Evolutionary conservation across 92 coral and sea anemone genomes (phyloP), one percentile per base, ranked within the genome.

Genomic region (Zoanthus gigantus): DNA sequence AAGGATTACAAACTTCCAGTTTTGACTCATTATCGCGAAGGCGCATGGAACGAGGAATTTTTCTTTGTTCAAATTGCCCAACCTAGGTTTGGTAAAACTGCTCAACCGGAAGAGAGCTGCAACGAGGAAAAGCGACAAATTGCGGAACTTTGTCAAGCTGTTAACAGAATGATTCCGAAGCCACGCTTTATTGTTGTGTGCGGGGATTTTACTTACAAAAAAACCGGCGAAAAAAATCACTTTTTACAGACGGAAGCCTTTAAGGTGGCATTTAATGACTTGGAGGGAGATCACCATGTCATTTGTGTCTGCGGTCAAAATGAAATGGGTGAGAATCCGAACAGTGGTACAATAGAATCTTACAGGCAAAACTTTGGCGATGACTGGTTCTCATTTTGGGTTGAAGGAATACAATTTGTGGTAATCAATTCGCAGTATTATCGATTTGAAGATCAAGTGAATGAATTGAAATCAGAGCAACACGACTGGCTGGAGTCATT

Each of bases 301-400:
- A 92, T 95, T 15, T 95, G 98, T 58, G 93, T 95, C 73, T 93
- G 98, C 78, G 98, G 98, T 23, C 79, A 23, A 9, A 85, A 89
- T 13, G 98, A 95, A 54, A 85, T 94, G 72, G 98, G 93, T 6
- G 77, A 73, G 8, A 92, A 90, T 34, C 92, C 94, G n/a, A 71
- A 72, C 31, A 68, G 81, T 44, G 92, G 54, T 29, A 37, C 69
- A 84, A 65, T 95, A 32, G 94, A 93, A 45, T 84, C 96, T 18
- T 95, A 95, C 89, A 90, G 94, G 65, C 89, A 65, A 54, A 93
- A 90, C 23, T 95, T 95, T 45, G 98, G 98, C 52, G 98, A 95
- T 14, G 98, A 95, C 72, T 93, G 98, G 96, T 95, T 95, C 18
- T 89, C 93, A 0, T 95, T 95, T 78, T 95, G 98, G 98, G 96